Evolutionary conservation across 2,888 invertebrate species (phyloP).

Genomic region (Cotesia congregata): DNA sequence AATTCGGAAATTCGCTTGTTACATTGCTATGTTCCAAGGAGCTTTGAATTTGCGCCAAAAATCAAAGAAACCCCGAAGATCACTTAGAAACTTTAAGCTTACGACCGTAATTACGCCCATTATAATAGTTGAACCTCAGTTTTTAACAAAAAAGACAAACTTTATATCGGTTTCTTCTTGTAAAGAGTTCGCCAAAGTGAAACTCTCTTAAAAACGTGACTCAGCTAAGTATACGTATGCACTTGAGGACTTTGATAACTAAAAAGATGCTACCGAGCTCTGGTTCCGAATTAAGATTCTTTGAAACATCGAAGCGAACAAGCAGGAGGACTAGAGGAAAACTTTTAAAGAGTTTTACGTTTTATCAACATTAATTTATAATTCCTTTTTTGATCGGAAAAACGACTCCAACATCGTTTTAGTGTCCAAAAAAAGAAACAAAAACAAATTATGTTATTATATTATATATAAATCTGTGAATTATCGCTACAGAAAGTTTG

Average conservation of each 20-base stretch:
- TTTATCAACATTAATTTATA: neutral
- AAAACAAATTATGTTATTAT: neutral
- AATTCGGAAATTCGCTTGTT: neutral
- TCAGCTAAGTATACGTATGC: constrained; percentile 1
- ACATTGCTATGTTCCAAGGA: constrained; percentile 7
- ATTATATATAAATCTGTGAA: neutral
- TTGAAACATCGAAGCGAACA: neutral
- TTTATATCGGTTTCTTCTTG: constrained; percentile 29
- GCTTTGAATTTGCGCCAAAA: neutral
- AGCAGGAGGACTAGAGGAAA: neutral
- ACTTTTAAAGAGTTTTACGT: constrained; percentile 7
- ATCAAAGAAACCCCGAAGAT: neutral
- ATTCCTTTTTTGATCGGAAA: neutral
- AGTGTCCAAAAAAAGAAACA: no score
- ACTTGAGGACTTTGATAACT: constrained; percentile 29
- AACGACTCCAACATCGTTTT: neutral
- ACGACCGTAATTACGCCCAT: constrained; percentile 23
- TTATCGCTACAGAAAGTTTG: constrained; percentile 3
- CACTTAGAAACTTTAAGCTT: constrained; percentile 34
- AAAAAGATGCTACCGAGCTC: constrained; percentile 15
- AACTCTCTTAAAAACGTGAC: constrained; percentile 8
- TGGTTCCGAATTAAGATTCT: constrained; percentile 39
- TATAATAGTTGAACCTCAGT: constrained; percentile 12
- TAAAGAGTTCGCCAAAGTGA: neutral
- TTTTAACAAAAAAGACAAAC: constrained; percentile 23